Base-by-base conservation (phyloP, 2,888 invertebrate genomes). In the Latrodectus hesperus region DNA sequence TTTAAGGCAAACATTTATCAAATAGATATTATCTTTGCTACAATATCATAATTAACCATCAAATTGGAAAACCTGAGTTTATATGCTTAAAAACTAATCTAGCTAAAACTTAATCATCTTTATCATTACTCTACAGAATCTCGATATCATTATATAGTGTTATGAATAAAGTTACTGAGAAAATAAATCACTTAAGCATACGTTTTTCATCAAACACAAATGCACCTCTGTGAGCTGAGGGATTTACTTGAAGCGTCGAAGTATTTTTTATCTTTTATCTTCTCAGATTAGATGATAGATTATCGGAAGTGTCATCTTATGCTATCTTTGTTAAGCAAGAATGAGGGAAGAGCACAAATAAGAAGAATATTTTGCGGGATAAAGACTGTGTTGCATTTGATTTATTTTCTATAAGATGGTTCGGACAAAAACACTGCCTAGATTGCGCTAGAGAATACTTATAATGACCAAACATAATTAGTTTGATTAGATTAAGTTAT, bases 241-340 rank as follows among this genome's bases (percentile, higher is more conserved):
- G 79, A 64, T 22, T 10, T 16, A n/a, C 14, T n/a, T 6, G n/a
- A 60, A 60, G 60, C 60, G n/a, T 60, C 12, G n/a, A 12, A 38
- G 55, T 38, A 38, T 38, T 38, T 38, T n/a, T 38, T 38, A 64
- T 76, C 4, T 2, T 22, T 26, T 68, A 73, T 73, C 64, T 72
- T 71, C 51, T 26, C 17, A 60, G 26, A 16, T 53, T 51, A 67
- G 73, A 51, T 81, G 81, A 81, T 81, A 73, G 81, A 81, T 81
- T 74, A 81, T 81, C 73, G 17, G 14, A 16, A 52, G 52, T 26
- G 22, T 67, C 73, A 81, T 74, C 72, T 74, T 73, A 38, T 22
- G 67, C 67, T 74, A 67, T 72, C 38, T 16, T n/a, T 71, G 17
- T 16, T 14, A 26, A 53, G 52, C 51, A 74, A 65, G n/a, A 72